A percentile compares a stretch with the other conserved stretches of the same genome.
These are phyloP conservation scores for Sorex araneus DNA, from an alignment of 2,113 vertebrate genomes.

Conservation along the genomic window DNA sequence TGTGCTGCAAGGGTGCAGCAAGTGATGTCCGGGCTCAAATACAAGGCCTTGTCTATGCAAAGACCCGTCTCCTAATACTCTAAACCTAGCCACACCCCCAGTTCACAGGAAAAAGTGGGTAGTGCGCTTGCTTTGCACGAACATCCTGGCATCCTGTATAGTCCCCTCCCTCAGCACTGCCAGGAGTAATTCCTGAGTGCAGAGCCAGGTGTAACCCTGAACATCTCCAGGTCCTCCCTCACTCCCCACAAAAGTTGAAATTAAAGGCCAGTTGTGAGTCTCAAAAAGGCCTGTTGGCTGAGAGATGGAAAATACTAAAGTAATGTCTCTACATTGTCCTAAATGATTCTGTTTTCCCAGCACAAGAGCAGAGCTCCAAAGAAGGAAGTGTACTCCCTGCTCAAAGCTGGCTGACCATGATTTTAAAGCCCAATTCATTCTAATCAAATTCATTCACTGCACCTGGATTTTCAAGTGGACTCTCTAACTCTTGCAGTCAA, in stretches of 20 bases:
- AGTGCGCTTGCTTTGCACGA: no score
- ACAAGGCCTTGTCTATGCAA: no score
- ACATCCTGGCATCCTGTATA: no score
- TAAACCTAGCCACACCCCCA: no score
- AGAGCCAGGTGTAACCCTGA: no score
- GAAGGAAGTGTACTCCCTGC: background rate
- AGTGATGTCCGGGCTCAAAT: no score
- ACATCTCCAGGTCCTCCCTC: no score
- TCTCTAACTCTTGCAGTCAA: background rate
- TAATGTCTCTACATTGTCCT: background rate
- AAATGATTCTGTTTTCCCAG: background rate
- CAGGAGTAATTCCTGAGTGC: no score
- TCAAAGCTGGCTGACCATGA: background rate
- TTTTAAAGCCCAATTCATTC: slow-evolving; percentile 30
- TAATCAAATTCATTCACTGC: background rate
- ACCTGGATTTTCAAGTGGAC: background rate
- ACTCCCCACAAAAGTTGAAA: background rate
- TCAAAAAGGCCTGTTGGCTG: background rate
- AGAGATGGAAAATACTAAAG: background rate
- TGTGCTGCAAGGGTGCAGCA: no score
- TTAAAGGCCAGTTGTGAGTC: background rate
- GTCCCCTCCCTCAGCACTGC: no score
- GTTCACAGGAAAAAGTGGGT: no score
- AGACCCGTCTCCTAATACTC: no score
- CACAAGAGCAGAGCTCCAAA: background rate